Conservation (phyloP, 2,888 invertebrate species). For the Zygothrica quintamaculata region DNA sequence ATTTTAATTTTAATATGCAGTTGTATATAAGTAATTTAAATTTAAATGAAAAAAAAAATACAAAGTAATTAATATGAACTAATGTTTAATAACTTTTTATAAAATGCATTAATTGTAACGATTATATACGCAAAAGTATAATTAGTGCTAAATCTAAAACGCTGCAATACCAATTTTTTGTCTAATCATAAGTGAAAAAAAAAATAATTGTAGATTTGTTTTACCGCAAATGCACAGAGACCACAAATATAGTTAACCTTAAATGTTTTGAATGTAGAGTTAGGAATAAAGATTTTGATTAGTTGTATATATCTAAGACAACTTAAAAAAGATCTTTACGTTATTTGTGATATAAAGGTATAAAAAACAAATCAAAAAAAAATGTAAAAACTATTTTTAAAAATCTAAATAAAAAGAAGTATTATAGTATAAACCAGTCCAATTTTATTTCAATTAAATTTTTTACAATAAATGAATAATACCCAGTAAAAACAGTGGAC, state of each 20-base stretch:
- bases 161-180: conserved; percentile 64
- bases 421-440: conserved; percentile 61
- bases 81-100: conserved; percentile 63
- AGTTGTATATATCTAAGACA: conserved; percentile 71
- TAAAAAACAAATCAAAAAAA: conserved; percentile 71
- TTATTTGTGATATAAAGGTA: conserved; percentile 82
- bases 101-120: conserved; percentile 37
- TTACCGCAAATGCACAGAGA: conserved; percentile 48
- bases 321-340: conserved; percentile 77
- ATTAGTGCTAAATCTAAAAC: conserved; percentile 58
- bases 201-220: conserved; percentile 42
- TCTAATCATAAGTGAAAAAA: conserved; percentile 53
- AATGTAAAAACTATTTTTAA: conserved; percentile 71
- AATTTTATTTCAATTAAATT: conserved; percentile 34
- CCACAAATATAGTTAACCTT: conserved; percentile 42
- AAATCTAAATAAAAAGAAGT: conserved; percentile 82
- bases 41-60: conserved; percentile 29
- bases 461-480: no score
- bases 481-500: no score
- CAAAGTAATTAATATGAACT: conserved; percentile 51
- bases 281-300: conserved; percentile 50
- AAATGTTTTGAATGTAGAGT: conserved; percentile 58
- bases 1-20: conserved; percentile 54
- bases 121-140: conserved; percentile 38
- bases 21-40: conserved; percentile 63